Conservation (phyloP, 2,113 vertebrate species). For the Pipra filicauda region DNA sequence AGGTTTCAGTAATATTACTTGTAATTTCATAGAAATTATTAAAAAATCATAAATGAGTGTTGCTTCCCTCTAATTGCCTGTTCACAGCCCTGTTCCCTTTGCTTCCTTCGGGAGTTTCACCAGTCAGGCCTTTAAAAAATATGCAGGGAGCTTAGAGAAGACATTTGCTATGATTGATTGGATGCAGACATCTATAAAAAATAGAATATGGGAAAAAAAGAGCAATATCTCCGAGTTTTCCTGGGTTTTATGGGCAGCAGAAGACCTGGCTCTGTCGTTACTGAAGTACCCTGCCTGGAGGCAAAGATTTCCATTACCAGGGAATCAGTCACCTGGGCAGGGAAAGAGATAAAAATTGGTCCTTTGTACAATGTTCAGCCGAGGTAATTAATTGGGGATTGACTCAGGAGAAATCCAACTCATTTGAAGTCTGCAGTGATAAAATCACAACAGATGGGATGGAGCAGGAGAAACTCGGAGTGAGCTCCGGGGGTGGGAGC, state of each 20-base stretch:
- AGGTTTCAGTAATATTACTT: neutral
- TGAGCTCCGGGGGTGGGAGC: neutral
- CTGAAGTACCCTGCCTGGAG: neutral
- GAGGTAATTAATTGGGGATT: slow-evolving; percentile 46
- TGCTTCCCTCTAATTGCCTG: neutral
- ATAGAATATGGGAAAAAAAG: neutral
- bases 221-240: neutral
- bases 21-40: slow-evolving; percentile 7
- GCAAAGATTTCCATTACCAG: neutral
- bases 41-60: neutral
- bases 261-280: neutral
- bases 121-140: neutral
- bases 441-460: neutral
- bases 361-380: neutral
- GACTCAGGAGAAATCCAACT: slow-evolving; percentile 7
- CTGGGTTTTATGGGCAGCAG: slow-evolving; percentile 5
- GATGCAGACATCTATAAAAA: neutral
- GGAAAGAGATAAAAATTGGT: neutral
- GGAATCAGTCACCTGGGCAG: neutral
- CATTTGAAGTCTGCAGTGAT: neutral
- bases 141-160: neutral
- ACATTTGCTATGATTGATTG: neutral
- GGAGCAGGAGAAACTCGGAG: neutral
- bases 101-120: neutral
- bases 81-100: neutral